Evolutionary conservation across 2,797 vertebrate genomes (phyloP).

Genomic region (Protosalanx chinensis): DNA sequence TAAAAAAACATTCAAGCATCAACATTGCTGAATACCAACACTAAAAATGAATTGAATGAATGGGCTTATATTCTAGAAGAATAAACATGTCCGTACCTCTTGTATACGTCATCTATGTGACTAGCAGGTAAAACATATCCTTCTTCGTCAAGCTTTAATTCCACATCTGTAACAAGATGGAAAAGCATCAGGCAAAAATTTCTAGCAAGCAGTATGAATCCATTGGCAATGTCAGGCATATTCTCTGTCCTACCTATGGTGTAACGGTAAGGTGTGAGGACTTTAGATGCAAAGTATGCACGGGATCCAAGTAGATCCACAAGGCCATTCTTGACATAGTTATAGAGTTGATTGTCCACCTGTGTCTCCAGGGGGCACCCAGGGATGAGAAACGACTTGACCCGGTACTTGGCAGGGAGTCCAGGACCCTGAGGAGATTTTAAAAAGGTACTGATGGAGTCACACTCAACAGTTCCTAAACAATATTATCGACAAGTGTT

Average conservation of each 20-base stretch:
- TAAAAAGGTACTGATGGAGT: not conserved
- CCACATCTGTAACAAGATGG: constrained; percentile 77
- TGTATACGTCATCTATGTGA: constrained; percentile 71
- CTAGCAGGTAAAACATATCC: constrained; percentile 82
- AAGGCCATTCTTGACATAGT: constrained; percentile 76
- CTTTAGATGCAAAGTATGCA: constrained; percentile 81
- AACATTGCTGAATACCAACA: not conserved
- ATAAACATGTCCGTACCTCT: constrained; percentile 69
- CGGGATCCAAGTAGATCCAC: constrained; percentile 80
- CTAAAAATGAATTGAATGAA: not conserved
- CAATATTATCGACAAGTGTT: not conserved
- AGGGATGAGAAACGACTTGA: constrained; percentile 74
- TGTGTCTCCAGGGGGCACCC: constrained; percentile 73
- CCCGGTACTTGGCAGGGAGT: constrained; percentile 75
- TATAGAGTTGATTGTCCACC: constrained; percentile 76
- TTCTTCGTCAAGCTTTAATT: constrained; percentile 89
- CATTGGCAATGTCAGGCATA: not conserved
- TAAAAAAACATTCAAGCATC: not conserved
- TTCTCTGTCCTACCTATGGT: constrained; percentile 75
- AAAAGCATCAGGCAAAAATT: not conserved
- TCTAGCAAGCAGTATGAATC: not conserved
- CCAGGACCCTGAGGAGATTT: constrained; percentile 74
- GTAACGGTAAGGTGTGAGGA: constrained; percentile 86
- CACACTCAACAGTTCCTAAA: not conserved
- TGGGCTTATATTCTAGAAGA: no score